Conservation (phyloP, 2,888 invertebrate species). For the Smittia aterrima region DNA sequence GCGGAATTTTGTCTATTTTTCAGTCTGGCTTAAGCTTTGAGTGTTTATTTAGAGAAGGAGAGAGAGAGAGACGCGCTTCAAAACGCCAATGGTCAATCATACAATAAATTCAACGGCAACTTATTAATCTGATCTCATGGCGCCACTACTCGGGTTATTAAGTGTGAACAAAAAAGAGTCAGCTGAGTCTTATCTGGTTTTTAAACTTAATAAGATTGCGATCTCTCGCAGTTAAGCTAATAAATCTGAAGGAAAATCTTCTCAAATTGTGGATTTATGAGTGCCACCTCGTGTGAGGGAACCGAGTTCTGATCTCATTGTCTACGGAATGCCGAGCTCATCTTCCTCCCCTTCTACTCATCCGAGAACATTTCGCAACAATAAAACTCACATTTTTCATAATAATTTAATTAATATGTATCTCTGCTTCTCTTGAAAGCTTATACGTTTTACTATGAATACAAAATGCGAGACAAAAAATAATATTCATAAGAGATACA, state of each 20-base stretch:
- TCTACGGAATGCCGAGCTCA: slow-evolving; percentile 11
- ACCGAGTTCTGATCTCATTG: slow-evolving; percentile 2
- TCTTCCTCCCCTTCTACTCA: neutral
- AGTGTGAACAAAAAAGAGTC: slow-evolving; percentile 4
- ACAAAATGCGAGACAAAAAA: slow-evolving; percentile 10
- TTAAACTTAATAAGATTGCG: neutral
- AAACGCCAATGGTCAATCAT: neutral
- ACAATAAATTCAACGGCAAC: neutral
- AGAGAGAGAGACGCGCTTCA: no score
- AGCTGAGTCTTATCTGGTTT: neutral
- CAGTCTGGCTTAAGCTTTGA: neutral
- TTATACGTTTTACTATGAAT: slow-evolving; percentile 8
- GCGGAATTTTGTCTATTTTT: neutral
- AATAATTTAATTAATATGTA: slow-evolving; percentile 9
- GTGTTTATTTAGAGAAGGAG: no score
- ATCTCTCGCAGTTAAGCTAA: neutral
- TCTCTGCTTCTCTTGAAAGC: slow-evolving; percentile 8
- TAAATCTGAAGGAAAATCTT: neutral
- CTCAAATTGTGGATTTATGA: neutral
- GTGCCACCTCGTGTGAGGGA: neutral
- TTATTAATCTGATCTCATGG: neutral
- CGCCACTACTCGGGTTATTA: slow-evolving; percentile 4
- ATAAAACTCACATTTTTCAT: slow-evolving; percentile 7
- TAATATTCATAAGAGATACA: neutral
- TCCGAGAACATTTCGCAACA: slow-evolving; percentile 3